phyloP scores from a whole-genome alignment of 2,113 vertebrate genomes.

The Tychaedon coryphoeus region DNA sequence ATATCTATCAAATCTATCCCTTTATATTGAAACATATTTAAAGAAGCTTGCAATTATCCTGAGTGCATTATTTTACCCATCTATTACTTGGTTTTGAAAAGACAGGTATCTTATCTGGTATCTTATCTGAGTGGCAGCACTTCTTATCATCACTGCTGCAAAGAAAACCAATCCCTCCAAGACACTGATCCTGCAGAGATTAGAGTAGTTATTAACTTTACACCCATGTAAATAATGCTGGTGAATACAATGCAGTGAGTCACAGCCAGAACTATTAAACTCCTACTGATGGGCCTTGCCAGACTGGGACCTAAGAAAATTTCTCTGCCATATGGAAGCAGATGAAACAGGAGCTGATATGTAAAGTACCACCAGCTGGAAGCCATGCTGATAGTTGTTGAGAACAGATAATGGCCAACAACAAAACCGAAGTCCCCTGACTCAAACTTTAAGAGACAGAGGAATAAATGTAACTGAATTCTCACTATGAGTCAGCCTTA shows the following conservation, averaged over 20 bases:
- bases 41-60: neutral
- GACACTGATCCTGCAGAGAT: slow-evolving; percentile 45
- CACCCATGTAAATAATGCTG: neutral
- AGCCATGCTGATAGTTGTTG: neutral
- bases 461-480: neutral
- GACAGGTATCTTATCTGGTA: neutral
- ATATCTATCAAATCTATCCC: neutral
- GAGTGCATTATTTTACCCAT: slow-evolving; percentile 18
- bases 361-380: neutral
- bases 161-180: slow-evolving; percentile 16
- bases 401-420: neutral
- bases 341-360: neutral
- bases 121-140: neutral
- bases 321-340: neutral
- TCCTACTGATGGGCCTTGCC: neutral
- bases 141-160: neutral
- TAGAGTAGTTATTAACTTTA: neutral
- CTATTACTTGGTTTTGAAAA: slow-evolving; percentile 5
- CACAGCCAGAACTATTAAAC: neutral
- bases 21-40: neutral
- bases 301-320: neutral
- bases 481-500: neutral
- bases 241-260: slow-evolving; percentile 38
- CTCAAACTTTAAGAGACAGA: neutral
- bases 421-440: neutral